Evolutionary conservation across 2,888 invertebrate species (phyloP), one percentile per base, ranked within the genome.

Genomic region (Drosophila macrospina): DNA sequence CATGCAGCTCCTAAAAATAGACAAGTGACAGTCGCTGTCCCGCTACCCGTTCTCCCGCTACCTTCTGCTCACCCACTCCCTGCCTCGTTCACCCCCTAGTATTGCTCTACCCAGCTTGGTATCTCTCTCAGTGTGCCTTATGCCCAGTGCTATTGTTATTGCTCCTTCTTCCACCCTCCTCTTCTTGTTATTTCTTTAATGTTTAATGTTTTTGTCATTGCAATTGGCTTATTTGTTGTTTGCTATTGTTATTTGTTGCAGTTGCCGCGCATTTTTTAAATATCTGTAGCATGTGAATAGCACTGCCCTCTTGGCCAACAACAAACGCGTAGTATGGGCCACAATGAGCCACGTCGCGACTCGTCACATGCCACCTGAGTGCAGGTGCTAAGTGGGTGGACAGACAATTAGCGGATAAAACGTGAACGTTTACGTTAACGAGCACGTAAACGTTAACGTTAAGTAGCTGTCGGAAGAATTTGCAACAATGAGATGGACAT

Each of bases 1-100:
- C 82, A 80, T 88, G 74, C 65, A 79, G 87, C 87, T 74, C 75
- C 79, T 89, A 88, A 81, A 85, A 83, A 80, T 86, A 86, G 71
- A 51, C 45, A 60, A 48, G 37, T 74, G 76, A 66, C 61, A 70
- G 70, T 20, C 37, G 11, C 37, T 30, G 36, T 28, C n/a, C 26
- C 16, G 26, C 32, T 1, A 10, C 24, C 4, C 13, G 6, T 42
- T 1, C 2, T 8, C 13, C 11, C 44, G 1, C 1, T n/a, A 34
- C 13, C 11, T 5, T 3, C n/a, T 0, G 11, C 5, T 7, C 13
- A 24, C 5, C n/a, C 13, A 8, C 8, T 11, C 3, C 4, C 24
- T 2, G 11, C 3, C 10, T 16, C 16, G 5, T 7, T 16, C n/a
- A n/a, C 34, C 32, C 32, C 32, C n/a, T n/a, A n/a, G n/a, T n/a